Conservation (phyloP, 1,140 invertebrate genomes). For the Macrosteles quadrilineatus region DNA sequence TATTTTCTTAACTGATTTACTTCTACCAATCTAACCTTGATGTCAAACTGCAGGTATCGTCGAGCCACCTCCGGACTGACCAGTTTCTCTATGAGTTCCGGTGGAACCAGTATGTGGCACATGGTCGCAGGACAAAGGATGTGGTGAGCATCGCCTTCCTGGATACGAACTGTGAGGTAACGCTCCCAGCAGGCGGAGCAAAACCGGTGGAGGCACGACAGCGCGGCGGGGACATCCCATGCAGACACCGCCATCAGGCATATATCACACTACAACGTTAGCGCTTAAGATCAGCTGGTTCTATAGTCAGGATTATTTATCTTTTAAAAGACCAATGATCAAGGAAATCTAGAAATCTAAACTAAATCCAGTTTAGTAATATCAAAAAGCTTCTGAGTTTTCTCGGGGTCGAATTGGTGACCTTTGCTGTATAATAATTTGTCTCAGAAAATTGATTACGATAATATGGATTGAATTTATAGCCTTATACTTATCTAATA, state of each 20-base stretch:
- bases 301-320: too few relatives aligned
- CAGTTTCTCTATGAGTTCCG: conserved; percentile 66
- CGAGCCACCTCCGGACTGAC: conserved; percentile 66
- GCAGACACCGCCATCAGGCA: conserved; percentile 54
- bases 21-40: conserved; percentile 65
- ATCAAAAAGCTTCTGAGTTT: too few relatives aligned
- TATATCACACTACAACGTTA: conserved; percentile 71
- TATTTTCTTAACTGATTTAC: too few relatives aligned
- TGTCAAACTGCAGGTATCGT: conserved; percentile 71
- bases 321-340: too few relatives aligned
- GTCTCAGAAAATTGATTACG: too few relatives aligned
- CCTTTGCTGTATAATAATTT: too few relatives aligned
- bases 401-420: too few relatives aligned
- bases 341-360: too few relatives aligned
- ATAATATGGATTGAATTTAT: too few relatives aligned
- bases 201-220: conserved; percentile 65
- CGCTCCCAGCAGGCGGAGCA: conserved; percentile 67
- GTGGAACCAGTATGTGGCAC: conserved; percentile 67
- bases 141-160: conserved; percentile 66
- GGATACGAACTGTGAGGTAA: conserved; percentile 68
- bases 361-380: too few relatives aligned
- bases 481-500: too few relatives aligned
- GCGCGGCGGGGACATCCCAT: conserved; percentile 49
- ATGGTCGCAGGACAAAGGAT: conserved; percentile 68
- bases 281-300: too few relatives aligned